Conservation (phyloP, 2,113 vertebrate genomes). For the Gasterosteus aculeatus region DNA sequence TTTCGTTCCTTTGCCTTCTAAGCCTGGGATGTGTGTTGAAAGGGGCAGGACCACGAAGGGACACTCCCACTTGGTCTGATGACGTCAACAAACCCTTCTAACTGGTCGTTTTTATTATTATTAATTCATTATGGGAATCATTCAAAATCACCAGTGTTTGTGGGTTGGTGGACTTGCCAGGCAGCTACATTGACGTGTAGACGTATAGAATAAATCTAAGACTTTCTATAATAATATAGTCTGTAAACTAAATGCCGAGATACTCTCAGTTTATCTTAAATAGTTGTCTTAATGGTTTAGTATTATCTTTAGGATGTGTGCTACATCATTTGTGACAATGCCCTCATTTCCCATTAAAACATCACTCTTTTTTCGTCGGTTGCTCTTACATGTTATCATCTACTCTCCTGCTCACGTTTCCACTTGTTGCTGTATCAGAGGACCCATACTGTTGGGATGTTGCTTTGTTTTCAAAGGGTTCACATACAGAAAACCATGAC, state of each 20-base stretch:
- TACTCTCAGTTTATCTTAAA: not conserved
- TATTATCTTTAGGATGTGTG: not conserved
- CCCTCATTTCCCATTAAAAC: conserved; percentile 1
- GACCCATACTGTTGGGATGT: conserved; percentile 5
- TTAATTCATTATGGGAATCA: too few relatives aligned
- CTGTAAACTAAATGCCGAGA: not conserved
- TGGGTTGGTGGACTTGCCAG: too few relatives aligned
- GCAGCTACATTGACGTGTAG: too few relatives aligned
- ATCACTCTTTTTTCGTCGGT: conserved; percentile 11
- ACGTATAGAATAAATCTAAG: not conserved
- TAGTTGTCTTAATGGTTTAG: not conserved
- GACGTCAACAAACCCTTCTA: too few relatives aligned
- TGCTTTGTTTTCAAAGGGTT: conserved; percentile 19
- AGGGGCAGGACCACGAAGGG: too few relatives aligned
- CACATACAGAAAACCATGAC: conserved; percentile 36
- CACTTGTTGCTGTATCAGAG: not conserved
- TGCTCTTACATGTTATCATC: conserved; percentile 17
- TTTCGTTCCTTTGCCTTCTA: too few relatives aligned
- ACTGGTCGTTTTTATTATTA: too few relatives aligned
- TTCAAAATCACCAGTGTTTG: too few relatives aligned
- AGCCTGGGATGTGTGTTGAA: too few relatives aligned
- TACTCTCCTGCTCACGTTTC: conserved; percentile 7
- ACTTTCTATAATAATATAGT: not conserved
- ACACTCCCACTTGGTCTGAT: too few relatives aligned
- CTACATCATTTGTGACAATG: not conserved